Evolutionary conservation across 2,113 vertebrate species (phyloP), one percentile per base, ranked within the genome.

Genomic region (Otolemur garnettii): DNA sequence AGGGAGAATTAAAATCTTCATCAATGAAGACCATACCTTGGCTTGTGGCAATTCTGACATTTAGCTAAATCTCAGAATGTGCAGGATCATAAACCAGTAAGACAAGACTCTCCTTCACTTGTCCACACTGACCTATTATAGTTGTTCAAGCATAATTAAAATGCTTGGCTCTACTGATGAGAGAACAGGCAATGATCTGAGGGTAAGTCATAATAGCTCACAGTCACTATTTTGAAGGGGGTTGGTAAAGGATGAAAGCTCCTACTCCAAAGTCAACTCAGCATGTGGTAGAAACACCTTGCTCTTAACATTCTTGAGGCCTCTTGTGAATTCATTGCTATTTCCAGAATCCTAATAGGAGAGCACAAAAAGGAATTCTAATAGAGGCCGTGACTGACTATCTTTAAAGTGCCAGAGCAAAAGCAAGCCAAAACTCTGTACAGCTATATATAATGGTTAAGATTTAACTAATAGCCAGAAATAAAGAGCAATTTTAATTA

Each of bases 241-340:
- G 28, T 0, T 95, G 90, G 97, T 90, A 94, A 87, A 86, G 11
- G 85, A 93, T 87, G 38, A 88, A 95, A 82, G 57, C 87, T 77
- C 84, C 85, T n/a, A 59, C 9, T 35, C 59, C 17, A 55, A 90
- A 33, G n/a, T 45, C 60, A 90, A 33, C 42, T 38, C 77, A 64
- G 64, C 68, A 81, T 90, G 85, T 83, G 38, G 26, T 26, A 3
- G 57, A 90, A 92, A 95, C 55, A 95, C 93, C 75, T 93, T 93
- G 71, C 60, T 90, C 15, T 75, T 60, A 33, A 28, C 0, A 38
- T 50, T 85, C 45, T 60, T 28, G 55, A 87, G 53, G 89, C 28
- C 22, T 72, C 69, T 79, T 45, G 26, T 91, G 93, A 96, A 71
- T 93, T 89, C 38, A 87, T 14, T 33, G 79, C 74, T 90, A 88